Evolutionary conservation across 1,140 invertebrate genomes (phyloP).

Genomic region (Philopotamus ludificatus): DNA sequence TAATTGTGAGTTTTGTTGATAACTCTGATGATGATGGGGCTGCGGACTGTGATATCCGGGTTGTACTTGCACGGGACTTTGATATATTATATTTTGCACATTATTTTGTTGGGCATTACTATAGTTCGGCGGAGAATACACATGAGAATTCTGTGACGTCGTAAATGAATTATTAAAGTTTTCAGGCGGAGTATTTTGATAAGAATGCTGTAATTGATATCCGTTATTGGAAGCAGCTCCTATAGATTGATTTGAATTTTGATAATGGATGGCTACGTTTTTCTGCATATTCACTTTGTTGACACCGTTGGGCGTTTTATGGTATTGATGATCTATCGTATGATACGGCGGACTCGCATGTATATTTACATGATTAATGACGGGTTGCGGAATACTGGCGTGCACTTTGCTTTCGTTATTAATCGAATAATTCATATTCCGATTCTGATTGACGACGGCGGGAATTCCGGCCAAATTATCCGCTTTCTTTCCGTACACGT

Average conservation of each 20-base stretch:
- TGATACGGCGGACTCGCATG: slow-evolving; percentile 42
- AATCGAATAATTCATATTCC: too few species aligned
- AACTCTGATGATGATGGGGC: slow-evolving; percentile 23
- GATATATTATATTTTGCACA: slow-evolving; percentile 29
- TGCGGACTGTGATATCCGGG: slow-evolving; percentile 29
- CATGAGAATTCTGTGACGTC: slow-evolving; percentile 19
- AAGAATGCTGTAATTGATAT: slow-evolving; percentile 3
- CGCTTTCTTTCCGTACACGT: slow-evolving; percentile 33
- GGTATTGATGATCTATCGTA: slow-evolving; percentile 54
- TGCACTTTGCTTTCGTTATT: too few species aligned
- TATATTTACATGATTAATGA: too few species aligned
- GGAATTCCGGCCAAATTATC: too few species aligned
- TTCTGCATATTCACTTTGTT: slow-evolving; percentile 51
- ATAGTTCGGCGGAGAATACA: slow-evolving; percentile 8
- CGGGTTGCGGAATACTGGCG: too few species aligned
- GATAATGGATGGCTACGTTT: slow-evolving; percentile 43
- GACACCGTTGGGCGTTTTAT: slow-evolving; percentile 48
- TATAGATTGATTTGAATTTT: slow-evolving; percentile 16
- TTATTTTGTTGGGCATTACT: slow-evolving; percentile 45
- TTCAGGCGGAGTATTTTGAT: not conserved
- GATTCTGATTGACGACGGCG: too few species aligned
- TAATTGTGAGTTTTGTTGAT: slow-evolving; percentile 4
- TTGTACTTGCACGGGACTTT: slow-evolving; percentile 18
- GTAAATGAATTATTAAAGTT: not conserved
- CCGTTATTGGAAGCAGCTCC: slow-evolving; percentile 12